Percentiles rank a stretch among this genome's conserved stretches.
These are phyloP conservation scores for Glaucopsyche alexis DNA, from an alignment of 2,888 invertebrate genomes.

Conservation along the genomic window DNA sequence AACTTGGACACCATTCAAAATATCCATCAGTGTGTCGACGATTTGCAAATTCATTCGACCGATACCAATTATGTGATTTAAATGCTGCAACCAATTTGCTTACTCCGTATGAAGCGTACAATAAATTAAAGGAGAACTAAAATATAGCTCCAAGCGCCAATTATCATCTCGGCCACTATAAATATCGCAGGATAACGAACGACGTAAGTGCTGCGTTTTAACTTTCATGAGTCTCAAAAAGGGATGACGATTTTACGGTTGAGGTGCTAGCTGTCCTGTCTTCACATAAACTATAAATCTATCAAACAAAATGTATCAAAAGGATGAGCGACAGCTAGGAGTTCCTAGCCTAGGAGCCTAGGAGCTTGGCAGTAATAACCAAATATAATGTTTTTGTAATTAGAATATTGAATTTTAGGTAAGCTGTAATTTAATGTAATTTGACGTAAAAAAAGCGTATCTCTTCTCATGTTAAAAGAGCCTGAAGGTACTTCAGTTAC, in stretches of 20 bases:
- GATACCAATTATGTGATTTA: conserved; percentile 52
- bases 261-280: neutral
- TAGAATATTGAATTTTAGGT: neutral
- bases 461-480: neutral
- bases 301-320: neutral
- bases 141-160: conserved; percentile 57
- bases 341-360: no score
- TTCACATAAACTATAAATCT: conserved; percentile 1
- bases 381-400: neutral
- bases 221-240: conserved; percentile 20
- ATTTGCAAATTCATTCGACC: conserved; percentile 45
- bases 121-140: conserved; percentile 62
- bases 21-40: conserved; percentile 43
- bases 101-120: conserved; percentile 47
- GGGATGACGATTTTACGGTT: conserved; percentile 7
- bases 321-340: neutral
- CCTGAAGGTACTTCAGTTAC: neutral
- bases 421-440: neutral
- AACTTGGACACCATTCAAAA: conserved; percentile 37
- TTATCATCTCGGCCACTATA: conserved; percentile 56
- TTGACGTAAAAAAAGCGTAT: neutral
- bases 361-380: neutral
- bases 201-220: conserved; percentile 21
- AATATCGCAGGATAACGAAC: conserved; percentile 46
- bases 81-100: conserved; percentile 52